Percentiles rank a stretch among this genome's conserved stretches.
Conservation (phyloP, 2,797 vertebrate genomes). For the Chelmon rostratus region DNA sequence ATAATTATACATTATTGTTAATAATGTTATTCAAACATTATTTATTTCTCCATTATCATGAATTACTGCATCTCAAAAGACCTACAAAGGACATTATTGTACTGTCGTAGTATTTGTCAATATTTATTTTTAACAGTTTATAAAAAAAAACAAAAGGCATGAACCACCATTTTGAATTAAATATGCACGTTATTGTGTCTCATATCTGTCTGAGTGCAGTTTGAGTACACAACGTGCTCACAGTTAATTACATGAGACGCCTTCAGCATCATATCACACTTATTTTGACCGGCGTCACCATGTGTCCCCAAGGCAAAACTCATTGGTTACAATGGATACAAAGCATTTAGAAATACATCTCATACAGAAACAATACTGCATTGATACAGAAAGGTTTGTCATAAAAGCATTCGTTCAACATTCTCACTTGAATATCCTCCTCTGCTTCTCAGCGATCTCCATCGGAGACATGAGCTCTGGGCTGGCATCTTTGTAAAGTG, state of each 20-base stretch:
- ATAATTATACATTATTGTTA: neutral
- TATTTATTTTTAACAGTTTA: neutral
- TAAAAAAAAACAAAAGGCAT: neutral
- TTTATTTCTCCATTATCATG: neutral
- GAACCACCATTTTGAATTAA: neutral
- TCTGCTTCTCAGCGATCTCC: slow-evolving; percentile 71
- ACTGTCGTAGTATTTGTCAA: neutral
- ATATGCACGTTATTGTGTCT: neutral
- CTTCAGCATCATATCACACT: neutral
- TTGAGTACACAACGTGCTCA: neutral
- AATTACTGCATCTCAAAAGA: neutral
- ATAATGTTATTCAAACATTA: neutral
- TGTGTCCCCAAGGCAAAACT: neutral
- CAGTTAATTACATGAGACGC: neutral
- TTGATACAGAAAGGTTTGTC: neutral
- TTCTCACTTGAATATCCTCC: slow-evolving; percentile 65
- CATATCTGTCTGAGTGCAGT: neutral
- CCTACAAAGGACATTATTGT: neutral
- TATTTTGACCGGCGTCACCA: neutral
- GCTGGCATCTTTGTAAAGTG: slow-evolving; percentile 53
- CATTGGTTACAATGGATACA: neutral
- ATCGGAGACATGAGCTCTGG: slow-evolving; percentile 60
- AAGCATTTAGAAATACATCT: neutral
- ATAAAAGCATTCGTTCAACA: neutral
- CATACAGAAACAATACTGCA: neutral